Conservation (phyloP, 2,888 invertebrate genomes). For the Agrochola macilenta region DNA sequence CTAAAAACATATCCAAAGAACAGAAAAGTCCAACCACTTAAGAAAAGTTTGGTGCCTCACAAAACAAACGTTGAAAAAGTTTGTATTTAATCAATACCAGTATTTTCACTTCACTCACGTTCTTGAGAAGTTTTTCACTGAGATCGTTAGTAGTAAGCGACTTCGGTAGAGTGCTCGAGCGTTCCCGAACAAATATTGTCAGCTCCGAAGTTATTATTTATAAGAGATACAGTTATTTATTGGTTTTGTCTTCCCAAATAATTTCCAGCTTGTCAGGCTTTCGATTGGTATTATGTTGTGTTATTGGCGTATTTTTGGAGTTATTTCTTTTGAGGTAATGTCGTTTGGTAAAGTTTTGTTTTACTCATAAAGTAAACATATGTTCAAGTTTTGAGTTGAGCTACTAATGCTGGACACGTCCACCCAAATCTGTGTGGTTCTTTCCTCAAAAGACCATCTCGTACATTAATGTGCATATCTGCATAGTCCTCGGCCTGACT, state of each 20-base stretch:
- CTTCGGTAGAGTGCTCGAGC: slow-evolving; percentile 15
- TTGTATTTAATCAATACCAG: slow-evolving; percentile 53
- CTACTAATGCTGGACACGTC: background rate
- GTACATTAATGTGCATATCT: too few relatives aligned
- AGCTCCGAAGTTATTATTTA: slow-evolving; percentile 22
- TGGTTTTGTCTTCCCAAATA: slow-evolving; percentile 51
- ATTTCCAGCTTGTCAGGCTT: slow-evolving; percentile 46
- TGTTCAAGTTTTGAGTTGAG: too few relatives aligned
- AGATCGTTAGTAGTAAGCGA: slow-evolving; percentile 26
- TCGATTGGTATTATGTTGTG: slow-evolving; percentile 16
- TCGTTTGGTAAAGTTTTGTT: background rate
- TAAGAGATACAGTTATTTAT: slow-evolving; percentile 53
- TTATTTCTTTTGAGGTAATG: background rate
- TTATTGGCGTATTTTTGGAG: slow-evolving; percentile 14
- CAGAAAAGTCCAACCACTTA: slow-evolving; percentile 29
- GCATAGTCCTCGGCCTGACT: too few relatives aligned
- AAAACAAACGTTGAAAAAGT: slow-evolving; percentile 38
- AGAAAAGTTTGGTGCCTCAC: slow-evolving; percentile 23
- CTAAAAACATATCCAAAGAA: background rate
- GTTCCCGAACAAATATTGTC: slow-evolving; percentile 49
- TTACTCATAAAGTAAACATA: too few relatives aligned
- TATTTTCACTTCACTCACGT: slow-evolving; percentile 35
- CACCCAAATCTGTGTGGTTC: too few relatives aligned
- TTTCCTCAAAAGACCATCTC: too few relatives aligned
- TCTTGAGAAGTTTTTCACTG: slow-evolving; percentile 34